Conservation (phyloP, 2,888 invertebrate species). For the Dilophus febrilis region DNA sequence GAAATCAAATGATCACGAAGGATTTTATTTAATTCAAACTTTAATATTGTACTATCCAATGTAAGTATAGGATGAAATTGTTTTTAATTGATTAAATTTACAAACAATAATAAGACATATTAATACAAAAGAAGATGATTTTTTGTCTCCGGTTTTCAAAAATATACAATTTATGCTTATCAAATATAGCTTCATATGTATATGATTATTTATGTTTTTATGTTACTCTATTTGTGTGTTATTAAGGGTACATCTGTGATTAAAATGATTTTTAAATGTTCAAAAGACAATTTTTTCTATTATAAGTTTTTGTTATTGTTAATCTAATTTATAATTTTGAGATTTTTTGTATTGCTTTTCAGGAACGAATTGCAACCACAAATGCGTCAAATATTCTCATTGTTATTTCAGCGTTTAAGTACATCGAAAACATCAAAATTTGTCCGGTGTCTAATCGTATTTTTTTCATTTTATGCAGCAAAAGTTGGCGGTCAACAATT, state of each 20-base stretch:
- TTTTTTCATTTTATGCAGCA: conserved; percentile 72
- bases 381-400: conserved; percentile 72
- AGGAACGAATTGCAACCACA: conserved; percentile 57
- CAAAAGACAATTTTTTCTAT: neutral
- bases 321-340: too few species aligned
- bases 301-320: neutral
- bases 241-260: too few species aligned
- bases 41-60: conserved; percentile 68
- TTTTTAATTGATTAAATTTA: neutral
- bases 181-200: too few species aligned
- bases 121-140: too few species aligned
- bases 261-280: too few species aligned
- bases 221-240: too few species aligned
- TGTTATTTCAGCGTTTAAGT: conserved; percentile 85
- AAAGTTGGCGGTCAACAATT: conserved; percentile 61
- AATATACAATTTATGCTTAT: too few species aligned
- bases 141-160: too few species aligned
- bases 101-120: too few species aligned
- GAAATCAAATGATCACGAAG: conserved; percentile 89
- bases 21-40: conserved; percentile 77
- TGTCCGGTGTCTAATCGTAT: conserved; percentile 76
- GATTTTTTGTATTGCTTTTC: too few species aligned
- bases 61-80: too few species aligned
- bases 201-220: too few species aligned
- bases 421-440: conserved; percentile 92